Evolutionary conservation across 2,797 vertebrate species (phyloP).

Genomic region (Sebastes matsubarae): DNA sequence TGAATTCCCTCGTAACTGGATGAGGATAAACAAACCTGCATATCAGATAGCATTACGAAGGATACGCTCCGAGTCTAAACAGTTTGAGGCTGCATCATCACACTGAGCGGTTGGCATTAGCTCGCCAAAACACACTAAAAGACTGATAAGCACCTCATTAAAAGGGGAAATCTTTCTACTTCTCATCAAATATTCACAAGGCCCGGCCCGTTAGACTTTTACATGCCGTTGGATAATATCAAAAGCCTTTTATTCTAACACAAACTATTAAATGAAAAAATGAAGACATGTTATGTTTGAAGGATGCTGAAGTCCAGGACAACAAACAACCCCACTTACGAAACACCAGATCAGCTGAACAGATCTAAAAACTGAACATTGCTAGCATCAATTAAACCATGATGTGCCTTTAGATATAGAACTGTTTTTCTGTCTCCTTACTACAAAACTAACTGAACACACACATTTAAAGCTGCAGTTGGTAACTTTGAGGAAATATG

Average conservation of each 20-base stretch:
- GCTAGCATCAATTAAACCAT: background rate
- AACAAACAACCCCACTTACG: background rate
- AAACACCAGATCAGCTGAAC: background rate
- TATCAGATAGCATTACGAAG: conserved; percentile 51
- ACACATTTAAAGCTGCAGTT: background rate
- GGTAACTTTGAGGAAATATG: too few species aligned
- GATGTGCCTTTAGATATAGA: background rate
- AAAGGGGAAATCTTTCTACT: conserved; percentile 28
- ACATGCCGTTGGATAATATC: conserved; percentile 16
- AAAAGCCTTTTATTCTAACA: conserved; percentile 35
- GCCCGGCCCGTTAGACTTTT: conserved; percentile 17
- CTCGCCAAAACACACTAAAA: conserved; percentile 51
- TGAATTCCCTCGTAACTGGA: conserved; percentile 41
- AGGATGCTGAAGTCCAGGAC: background rate
- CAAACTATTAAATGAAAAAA: conserved; percentile 8
- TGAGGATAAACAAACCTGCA: conserved; percentile 49
- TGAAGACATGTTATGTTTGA: background rate
- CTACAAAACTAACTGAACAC: background rate
- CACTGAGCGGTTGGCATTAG: conserved; percentile 19
- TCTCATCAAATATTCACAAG: conserved; percentile 63
- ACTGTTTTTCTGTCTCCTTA: background rate
- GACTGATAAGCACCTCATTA: conserved; percentile 65
- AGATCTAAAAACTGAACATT: background rate
- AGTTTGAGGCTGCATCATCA: conserved; percentile 45
- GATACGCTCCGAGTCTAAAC: conserved; percentile 38